These are phyloP conservation scores for Cavia porcellus DNA, from an alignment of 2,113 vertebrate genomes.

Conservation along the genomic window DNA sequence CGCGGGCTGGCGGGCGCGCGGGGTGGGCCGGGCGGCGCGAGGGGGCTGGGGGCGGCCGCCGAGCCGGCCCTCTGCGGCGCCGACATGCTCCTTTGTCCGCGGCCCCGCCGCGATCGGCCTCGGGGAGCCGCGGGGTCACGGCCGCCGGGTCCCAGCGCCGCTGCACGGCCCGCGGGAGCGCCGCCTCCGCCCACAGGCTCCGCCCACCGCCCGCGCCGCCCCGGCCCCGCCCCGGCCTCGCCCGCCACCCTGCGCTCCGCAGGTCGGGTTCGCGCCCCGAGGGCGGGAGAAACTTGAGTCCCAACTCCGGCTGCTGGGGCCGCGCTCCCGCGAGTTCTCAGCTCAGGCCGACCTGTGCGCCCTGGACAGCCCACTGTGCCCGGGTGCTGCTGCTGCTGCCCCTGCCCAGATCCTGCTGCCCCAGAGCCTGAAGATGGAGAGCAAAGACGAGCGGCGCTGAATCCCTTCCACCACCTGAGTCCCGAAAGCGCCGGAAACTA, in stretches of 20 bases:
- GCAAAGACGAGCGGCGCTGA: background rate
- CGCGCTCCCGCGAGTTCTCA: background rate
- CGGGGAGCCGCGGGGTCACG: constrained; percentile 58
- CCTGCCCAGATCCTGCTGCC: no score
- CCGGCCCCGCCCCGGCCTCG: background rate
- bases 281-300: constrained; percentile 48
- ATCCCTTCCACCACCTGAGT: background rate
- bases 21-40: no score
- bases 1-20: background rate
- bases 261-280: background rate
- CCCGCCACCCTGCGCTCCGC: background rate
- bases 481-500: background rate
- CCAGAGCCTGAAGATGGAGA: rapidly evolving
- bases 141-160: constrained; percentile 44
- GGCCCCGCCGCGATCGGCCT: constrained; percentile 9
- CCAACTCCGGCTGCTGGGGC: background rate
- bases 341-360: constrained; percentile 49
- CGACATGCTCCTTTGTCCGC: constrained; percentile 78
- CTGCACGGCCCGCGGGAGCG: background rate
- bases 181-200: background rate
- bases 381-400: rapidly evolving
- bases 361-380: background rate
- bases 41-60: constrained; percentile 62
- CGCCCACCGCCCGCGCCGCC: constrained; percentile 59
- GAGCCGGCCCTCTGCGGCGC: constrained; percentile 51